Base-by-base conservation (phyloP, 2,888 invertebrate species). In the Agelastica alni region DNA sequence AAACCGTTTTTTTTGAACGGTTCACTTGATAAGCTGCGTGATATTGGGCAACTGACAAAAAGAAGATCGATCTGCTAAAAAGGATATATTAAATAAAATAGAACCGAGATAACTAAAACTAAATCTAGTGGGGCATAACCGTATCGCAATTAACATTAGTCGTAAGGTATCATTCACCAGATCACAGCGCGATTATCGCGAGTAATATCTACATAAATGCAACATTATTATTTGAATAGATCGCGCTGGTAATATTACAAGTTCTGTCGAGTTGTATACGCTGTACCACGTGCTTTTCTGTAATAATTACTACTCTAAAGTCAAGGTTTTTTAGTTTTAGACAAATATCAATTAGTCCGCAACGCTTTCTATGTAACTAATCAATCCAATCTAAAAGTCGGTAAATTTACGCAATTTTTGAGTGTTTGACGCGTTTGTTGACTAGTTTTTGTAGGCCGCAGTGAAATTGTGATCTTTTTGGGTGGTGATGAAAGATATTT, bases 221-320 rank as follows among this genome's bases (percentile, higher is more conserved):
- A n/a, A n/a, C n/a, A 20, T 18, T 14, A 39, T 53, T 53, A 53
- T 46, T 46, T 41, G 46, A 31, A 46, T 46, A 28, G 18, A 28
- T 32, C 53, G 46, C 53, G 46, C 46, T 32, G 26, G 42, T 39
- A 28, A 49, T 49, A 36, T 18, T 41, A 14, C n/a, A 49, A 41
- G 31, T 41, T 49, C 41, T 16, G 48, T 34, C 49, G 49, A 41
- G 49, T 10, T 39, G 20, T 20, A 39, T 20, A 20, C 37, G 20
- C 57, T 51, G 60, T 61, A 66, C 68, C 71, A 70, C 71, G 71
- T 71, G 71, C 63, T 67, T 60, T 62, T 60, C 59, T 64, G 68
- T 51, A 69, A 68, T 69, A 67, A 65, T 60, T 60, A 62, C 56
- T 57, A 53, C n/a, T 66, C 68, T 69, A 70, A 71, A 72, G 70